Percentiles rank a stretch among this genome's conserved stretches.
Conservation (phyloP, 2,797 vertebrate species). For the Sebastiscus tertius region DNA sequence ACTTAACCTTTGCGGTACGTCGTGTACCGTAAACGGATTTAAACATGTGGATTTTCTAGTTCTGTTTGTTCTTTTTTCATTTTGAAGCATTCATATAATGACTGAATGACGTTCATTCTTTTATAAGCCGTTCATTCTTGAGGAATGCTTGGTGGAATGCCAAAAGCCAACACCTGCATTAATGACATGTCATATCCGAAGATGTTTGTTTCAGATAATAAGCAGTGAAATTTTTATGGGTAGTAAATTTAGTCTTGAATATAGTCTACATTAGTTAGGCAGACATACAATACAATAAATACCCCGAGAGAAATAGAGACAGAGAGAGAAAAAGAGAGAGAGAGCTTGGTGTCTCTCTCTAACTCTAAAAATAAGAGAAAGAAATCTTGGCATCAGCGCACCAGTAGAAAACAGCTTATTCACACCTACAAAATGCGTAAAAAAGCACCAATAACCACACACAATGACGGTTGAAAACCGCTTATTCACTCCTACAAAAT, state of each 20-base stretch:
- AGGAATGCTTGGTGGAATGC: constrained; percentile 48
- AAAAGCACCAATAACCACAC: neutral
- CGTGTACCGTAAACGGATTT: constrained; percentile 15
- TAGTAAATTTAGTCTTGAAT: neutral
- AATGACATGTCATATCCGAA: neutral
- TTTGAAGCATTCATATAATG: constrained; percentile 13
- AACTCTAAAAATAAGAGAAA: neutral
- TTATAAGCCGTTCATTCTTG: constrained; percentile 6
- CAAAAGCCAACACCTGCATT: constrained; percentile 49
- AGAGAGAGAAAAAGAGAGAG: neutral
- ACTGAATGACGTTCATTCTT: constrained; percentile 33
- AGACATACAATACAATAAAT: neutral
- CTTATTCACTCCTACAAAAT: too few relatives aligned
- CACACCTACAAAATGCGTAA: neutral
- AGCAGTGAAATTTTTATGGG: neutral
- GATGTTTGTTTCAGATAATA: neutral
- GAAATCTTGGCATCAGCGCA: neutral
- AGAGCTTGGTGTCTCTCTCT: neutral
- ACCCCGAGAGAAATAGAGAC: neutral
- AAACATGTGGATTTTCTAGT: constrained; percentile 65
- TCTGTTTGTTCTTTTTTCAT: constrained; percentile 32
- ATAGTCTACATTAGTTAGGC: neutral
- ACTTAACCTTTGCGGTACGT: neutral
- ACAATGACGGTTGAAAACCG: too few relatives aligned
- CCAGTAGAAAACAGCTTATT: neutral